Conservation (phyloP, 2,888 invertebrate genomes). For the Drosophila mimica region DNA sequence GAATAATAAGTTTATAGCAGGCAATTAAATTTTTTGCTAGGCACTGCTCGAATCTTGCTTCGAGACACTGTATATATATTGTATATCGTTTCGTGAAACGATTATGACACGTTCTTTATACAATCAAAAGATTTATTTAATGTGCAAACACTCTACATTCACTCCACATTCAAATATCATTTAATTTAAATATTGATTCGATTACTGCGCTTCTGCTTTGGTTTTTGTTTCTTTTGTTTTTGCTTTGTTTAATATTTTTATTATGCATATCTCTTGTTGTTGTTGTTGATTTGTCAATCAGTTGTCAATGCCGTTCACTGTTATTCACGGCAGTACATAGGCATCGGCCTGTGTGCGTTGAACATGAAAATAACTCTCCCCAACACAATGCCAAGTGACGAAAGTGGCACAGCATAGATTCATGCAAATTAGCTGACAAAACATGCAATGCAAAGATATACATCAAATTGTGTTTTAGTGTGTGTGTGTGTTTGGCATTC, state of each 20-base stretch:
- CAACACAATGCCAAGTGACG: not conserved
- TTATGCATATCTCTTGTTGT: conserved; percentile 1
- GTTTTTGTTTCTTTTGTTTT: not conserved
- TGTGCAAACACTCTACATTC: not conserved
- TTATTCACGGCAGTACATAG: conserved; percentile 5
- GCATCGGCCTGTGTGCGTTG: conserved; percentile 18
- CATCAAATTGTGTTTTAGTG: conserved; percentile 4
- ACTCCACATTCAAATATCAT: not conserved
- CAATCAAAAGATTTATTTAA: not conserved
- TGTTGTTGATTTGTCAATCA: conserved; percentile 44
- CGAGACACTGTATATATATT: not conserved
- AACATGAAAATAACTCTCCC: conserved; percentile 22
- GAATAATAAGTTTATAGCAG: too few species aligned
- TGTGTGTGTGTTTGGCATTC: conserved; percentile 17
- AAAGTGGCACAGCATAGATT: conserved; percentile 32
- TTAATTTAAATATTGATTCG: conserved; percentile 34
- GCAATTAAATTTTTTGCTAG: too few species aligned
- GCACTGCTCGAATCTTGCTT: too few species aligned
- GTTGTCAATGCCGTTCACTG: conserved; percentile 48
- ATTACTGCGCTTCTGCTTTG: conserved; percentile 13
- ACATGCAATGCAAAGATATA: conserved; percentile 34
- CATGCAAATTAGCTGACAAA: conserved; percentile 75
- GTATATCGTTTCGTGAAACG: not conserved
- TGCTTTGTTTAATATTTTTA: not conserved
- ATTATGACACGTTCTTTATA: not conserved